Evolutionary conservation across 2,888 invertebrate genomes (phyloP).

Genomic region (Latheticus oryzae): DNA sequence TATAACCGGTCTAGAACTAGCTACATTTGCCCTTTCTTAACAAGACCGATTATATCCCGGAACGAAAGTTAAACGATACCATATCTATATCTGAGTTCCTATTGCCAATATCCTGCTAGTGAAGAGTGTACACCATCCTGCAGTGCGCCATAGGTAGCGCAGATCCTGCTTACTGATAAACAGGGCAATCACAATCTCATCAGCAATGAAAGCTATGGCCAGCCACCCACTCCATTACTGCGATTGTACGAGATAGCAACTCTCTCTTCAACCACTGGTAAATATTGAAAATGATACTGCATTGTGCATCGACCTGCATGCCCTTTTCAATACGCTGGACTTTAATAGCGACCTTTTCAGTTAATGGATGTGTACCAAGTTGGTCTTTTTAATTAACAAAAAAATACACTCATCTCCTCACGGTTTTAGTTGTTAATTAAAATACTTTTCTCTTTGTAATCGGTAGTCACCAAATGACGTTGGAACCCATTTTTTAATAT

Average conservation of each 20-base stretch:
- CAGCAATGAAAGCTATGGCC: conserved; percentile 62
- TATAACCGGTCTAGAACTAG: no score
- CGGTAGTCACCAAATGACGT: no score
- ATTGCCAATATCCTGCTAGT: conserved; percentile 44
- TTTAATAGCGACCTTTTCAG: conserved; percentile 18
- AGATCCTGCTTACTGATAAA: conserved; percentile 62
- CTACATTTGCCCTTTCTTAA: no score
- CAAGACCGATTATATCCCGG: no score
- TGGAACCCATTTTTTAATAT: no score
- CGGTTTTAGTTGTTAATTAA: no score
- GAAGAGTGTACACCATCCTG: conserved; percentile 50
- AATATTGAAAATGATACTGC: conserved; percentile 41
- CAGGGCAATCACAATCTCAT: conserved; percentile 63
- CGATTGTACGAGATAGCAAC: conserved; percentile 49
- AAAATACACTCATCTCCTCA: no score
- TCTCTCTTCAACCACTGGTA: conserved; percentile 25
- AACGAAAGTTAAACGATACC: no score
- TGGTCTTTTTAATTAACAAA: no score
- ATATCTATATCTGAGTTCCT: no score
- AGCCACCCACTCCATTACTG: conserved; percentile 59
- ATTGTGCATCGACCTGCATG: conserved; percentile 32
- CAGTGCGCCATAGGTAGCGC: conserved; percentile 55
- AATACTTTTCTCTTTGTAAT: no score
- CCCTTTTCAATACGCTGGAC: conserved; percentile 24
- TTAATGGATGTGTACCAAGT: no score